phyloP scores from a whole-genome alignment of 2,888 invertebrate genomes.

The Chrysotoxum bicinctum region DNA sequence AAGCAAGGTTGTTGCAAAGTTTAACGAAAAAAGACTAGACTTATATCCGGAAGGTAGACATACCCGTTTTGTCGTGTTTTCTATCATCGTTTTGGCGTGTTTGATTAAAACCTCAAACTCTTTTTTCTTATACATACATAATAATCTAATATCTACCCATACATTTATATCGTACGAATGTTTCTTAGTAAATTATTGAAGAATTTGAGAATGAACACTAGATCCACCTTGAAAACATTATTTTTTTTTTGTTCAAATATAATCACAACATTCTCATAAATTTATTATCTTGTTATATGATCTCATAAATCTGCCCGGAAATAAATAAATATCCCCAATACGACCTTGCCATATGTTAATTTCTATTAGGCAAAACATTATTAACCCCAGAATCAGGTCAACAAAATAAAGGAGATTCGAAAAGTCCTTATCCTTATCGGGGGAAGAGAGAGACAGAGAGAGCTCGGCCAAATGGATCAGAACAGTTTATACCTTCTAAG shows the following conservation, averaged over 20 bases:
- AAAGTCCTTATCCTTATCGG: not conserved
- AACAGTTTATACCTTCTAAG: slow-evolving; percentile 35
- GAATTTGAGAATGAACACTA: no score
- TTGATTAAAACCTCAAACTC: no score
- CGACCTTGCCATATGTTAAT: slow-evolving; percentile 24
- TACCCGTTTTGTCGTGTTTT: no score
- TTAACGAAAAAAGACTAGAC: no score
- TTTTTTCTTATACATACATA: no score
- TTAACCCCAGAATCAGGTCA: slow-evolving; percentile 18
- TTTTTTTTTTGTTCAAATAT: not conserved
- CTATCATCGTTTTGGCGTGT: no score
- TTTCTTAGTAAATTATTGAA: no score
- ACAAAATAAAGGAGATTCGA: slow-evolving; percentile 1
- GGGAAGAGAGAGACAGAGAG: not conserved
- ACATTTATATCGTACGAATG: no score
- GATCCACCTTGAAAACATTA: no score
- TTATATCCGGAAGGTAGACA: no score
- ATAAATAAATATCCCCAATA: slow-evolving; percentile 16
- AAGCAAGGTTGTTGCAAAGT: no score
- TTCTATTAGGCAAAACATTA: slow-evolving; percentile 30
- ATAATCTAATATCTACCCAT: no score
- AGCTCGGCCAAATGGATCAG: slow-evolving; percentile 24
- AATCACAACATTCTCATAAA: slow-evolving; percentile 5
- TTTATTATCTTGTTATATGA: slow-evolving; percentile 20
- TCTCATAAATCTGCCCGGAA: slow-evolving; percentile 24